phyloP scores from a whole-genome alignment of 2,113 vertebrate genomes.

The Nothocercus nigrocapillus region DNA sequence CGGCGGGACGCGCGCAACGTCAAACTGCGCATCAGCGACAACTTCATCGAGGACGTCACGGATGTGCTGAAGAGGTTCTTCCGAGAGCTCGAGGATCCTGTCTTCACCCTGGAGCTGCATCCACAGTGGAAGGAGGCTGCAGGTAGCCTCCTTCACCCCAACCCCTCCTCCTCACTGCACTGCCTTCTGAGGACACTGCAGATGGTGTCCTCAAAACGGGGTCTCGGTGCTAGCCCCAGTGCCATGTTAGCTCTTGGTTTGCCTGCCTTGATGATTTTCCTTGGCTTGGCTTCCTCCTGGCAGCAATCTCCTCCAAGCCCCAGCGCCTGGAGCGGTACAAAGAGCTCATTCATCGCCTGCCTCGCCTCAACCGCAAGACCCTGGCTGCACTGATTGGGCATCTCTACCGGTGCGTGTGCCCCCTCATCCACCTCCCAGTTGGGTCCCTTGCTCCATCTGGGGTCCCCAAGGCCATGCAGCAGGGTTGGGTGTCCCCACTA shows the following conservation, averaged over 20 bases:
- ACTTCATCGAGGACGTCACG: slow-evolving; percentile 97
- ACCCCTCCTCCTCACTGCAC: accelerated
- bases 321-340: slow-evolving; percentile 91
- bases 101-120: slow-evolving; percentile 91
- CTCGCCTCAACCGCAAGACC: slow-evolving; percentile 90
- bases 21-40: slow-evolving; percentile 92
- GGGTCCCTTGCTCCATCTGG: accelerated
- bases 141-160: slow-evolving; percentile 74
- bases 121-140: slow-evolving; percentile 92
- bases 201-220: accelerated
- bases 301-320: slow-evolving; percentile 83
- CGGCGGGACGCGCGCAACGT: slow-evolving; percentile 93
- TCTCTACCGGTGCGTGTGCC: slow-evolving; percentile 87
- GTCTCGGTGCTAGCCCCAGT: not conserved
- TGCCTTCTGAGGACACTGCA: not conserved
- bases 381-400: slow-evolving; percentile 92
- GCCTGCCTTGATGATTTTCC: not conserved
- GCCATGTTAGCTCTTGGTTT: not conserved
- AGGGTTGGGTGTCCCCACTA: not conserved
- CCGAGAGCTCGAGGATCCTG: slow-evolving; percentile 91
- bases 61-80: slow-evolving; percentile 98
- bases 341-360: slow-evolving; percentile 89
- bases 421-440: accelerated
- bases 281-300: not conserved
- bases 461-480: not conserved